A percentile compares a stretch with the other conserved stretches of the same genome.
Conservation (phyloP, 2,888 invertebrate genomes). For the Halocaridina rubra region DNA sequence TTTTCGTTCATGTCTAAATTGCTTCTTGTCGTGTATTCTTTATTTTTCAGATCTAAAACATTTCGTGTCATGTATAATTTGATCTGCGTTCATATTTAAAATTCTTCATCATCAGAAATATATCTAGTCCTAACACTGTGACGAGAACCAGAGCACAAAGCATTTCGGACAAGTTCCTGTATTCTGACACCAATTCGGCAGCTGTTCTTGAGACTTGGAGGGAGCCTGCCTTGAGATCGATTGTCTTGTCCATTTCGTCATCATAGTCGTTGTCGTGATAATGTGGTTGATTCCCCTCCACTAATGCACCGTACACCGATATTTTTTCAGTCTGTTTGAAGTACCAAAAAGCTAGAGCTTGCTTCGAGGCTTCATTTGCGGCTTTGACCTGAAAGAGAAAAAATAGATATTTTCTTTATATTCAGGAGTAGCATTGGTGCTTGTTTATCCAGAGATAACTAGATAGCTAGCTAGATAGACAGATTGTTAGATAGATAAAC, state of each 20-base stretch:
- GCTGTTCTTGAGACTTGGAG: too few species aligned
- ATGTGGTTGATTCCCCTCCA: background rate
- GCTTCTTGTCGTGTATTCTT: background rate
- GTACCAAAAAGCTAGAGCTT: background rate
- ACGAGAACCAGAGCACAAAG: background rate
- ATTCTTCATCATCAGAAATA: background rate
- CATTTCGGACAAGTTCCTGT: background rate
- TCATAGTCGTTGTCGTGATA: background rate
- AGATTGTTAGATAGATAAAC: too few species aligned
- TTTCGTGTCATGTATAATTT: background rate
- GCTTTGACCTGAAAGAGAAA: background rate
- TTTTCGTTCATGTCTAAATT: too few species aligned
- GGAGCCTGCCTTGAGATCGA: background rate
- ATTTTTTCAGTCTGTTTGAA: background rate
- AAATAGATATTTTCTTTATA: background rate
- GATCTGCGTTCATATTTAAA: background rate
- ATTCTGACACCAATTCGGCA: background rate
- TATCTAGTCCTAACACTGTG: background rate
- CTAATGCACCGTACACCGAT: background rate
- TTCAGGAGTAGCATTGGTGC: too few species aligned
- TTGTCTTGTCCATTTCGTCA: background rate
- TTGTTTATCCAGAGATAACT: too few species aligned
- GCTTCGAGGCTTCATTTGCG: background rate
- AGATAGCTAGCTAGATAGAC: too few species aligned
- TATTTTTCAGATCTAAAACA: too few species aligned